These are phyloP conservation scores for Carposina sasakii DNA, from an alignment of 1,140 invertebrate genomes.

Conservation along the genomic window DNA sequence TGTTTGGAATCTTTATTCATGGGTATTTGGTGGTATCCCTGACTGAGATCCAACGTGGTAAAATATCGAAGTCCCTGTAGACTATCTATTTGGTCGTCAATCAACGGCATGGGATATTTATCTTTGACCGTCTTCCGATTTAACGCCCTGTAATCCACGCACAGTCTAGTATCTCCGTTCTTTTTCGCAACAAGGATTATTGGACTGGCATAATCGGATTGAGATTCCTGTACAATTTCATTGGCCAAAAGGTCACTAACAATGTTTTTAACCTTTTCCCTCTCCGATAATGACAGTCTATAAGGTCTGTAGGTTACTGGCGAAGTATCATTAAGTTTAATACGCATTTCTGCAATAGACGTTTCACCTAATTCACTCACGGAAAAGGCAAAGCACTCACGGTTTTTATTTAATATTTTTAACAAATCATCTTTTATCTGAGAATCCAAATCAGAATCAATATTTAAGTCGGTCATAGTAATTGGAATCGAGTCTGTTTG, in stretches of 20 bases:
- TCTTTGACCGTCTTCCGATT: conserved; percentile 10
- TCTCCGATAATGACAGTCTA: conserved; percentile 6
- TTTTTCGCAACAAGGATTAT: conserved; percentile 7
- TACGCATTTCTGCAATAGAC: conserved; percentile 5
- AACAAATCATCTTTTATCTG: neutral
- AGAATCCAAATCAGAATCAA: neutral
- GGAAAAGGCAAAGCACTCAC: conserved; percentile 10
- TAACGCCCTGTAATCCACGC: conserved; percentile 6
- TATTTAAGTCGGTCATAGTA: neutral
- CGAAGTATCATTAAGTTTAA: conserved; percentile 3
- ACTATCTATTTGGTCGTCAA: conserved; percentile 10
- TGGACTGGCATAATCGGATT: conserved; percentile 8
- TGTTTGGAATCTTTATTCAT: conserved; percentile 37
- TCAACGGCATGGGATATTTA: conserved; percentile 11
- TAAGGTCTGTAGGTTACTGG: conserved; percentile 12
- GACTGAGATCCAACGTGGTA: conserved; percentile 11
- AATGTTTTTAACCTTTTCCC: neutral
- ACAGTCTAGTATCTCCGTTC: conserved; percentile 3
- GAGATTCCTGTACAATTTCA: conserved; percentile 5
- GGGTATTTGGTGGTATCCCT: conserved; percentile 43
- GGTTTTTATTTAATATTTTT: neutral
- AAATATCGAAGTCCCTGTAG: conserved; percentile 7
- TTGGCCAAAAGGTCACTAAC: neutral
- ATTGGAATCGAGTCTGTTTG: neutral
- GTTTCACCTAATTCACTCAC: conserved; percentile 4